A percentile compares a stretch with the other conserved stretches of the same genome.
Evolutionary conservation across 2,797 vertebrate genomes (phyloP).

Genomic region (Hippopotamyrus pictus): DNA sequence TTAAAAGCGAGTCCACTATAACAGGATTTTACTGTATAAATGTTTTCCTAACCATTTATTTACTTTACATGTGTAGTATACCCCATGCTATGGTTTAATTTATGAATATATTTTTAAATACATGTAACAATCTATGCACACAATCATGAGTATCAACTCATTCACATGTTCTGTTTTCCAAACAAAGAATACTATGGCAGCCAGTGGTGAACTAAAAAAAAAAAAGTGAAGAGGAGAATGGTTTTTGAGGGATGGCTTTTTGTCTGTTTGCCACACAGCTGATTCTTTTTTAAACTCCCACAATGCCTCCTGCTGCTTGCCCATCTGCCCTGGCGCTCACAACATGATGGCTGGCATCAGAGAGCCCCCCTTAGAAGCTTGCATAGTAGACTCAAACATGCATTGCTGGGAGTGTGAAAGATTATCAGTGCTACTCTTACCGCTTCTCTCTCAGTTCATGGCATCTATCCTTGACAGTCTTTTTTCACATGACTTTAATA

Average conservation of each 20-base stretch:
- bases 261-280: slow-evolving; percentile 2
- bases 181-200: not conserved
- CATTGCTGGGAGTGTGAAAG: slow-evolving; percentile 5
- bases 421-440: not conserved
- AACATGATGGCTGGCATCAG: not conserved
- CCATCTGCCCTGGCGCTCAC: slow-evolving; percentile 20
- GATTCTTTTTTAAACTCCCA: slow-evolving; percentile 1
- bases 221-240: not conserved
- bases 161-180: not conserved
- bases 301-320: slow-evolving; percentile 16
- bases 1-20: too few species aligned
- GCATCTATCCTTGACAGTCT: not conserved
- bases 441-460: not conserved
- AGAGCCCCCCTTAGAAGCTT: not conserved
- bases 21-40: not conserved
- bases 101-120: not conserved
- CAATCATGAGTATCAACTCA: not conserved
- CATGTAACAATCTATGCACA: not conserved
- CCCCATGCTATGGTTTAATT: not conserved
- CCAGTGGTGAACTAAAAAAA: not conserved
- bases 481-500: not conserved
- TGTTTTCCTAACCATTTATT: not conserved
- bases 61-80: not conserved
- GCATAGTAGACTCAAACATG: not conserved
- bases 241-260: not conserved